A percentile compares a stretch with the other conserved stretches of the same genome.
These are phyloP conservation scores for Hypomesus transpacificus DNA, from an alignment of 2,113 vertebrate species.

Conservation along the genomic window DNA sequence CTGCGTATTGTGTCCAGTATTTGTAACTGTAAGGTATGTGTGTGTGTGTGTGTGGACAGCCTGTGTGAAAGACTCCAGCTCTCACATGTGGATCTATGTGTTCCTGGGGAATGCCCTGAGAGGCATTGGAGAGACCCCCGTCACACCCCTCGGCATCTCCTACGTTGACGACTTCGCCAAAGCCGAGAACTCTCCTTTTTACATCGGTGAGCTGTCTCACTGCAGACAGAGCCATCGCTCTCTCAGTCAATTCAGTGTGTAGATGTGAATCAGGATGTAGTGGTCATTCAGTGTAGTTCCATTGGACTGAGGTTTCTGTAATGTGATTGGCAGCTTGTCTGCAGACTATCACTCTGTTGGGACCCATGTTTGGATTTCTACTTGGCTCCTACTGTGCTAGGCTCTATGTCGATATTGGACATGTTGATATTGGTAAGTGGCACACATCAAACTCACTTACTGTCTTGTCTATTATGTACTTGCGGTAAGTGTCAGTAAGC, in stretches of 20 bases:
- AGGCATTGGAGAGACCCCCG: constrained; percentile 88
- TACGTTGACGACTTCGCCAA: constrained; percentile 89
- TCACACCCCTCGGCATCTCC: constrained; percentile 84
- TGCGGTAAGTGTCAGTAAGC: too few species aligned
- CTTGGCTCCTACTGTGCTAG: constrained; percentile 79
- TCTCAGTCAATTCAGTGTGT: not conserved
- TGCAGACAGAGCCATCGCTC: not conserved
- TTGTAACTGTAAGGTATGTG: not conserved
- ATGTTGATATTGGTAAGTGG: constrained; percentile 72
- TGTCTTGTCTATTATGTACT: not conserved
- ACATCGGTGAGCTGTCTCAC: constrained; percentile 74
- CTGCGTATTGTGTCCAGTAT: not conserved
- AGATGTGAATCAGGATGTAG: not conserved
- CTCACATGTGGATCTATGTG: constrained; percentile 85
- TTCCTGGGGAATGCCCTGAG: constrained; percentile 85
- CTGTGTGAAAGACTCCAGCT: constrained; percentile 71
- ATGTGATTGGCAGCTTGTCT: constrained; percentile 72
- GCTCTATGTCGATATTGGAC: constrained; percentile 91
- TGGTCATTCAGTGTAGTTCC: not conserved
- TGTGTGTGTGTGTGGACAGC: constrained; percentile 58
- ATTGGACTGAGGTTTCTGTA: not conserved
- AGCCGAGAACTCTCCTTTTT: constrained; percentile 82
- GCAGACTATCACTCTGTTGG: constrained; percentile 78
- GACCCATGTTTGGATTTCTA: constrained; percentile 80
- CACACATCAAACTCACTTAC: too few species aligned